Evolutionary conservation across 2,113 vertebrate species (phyloP).

Genomic region (Chamaea fasciata): DNA sequence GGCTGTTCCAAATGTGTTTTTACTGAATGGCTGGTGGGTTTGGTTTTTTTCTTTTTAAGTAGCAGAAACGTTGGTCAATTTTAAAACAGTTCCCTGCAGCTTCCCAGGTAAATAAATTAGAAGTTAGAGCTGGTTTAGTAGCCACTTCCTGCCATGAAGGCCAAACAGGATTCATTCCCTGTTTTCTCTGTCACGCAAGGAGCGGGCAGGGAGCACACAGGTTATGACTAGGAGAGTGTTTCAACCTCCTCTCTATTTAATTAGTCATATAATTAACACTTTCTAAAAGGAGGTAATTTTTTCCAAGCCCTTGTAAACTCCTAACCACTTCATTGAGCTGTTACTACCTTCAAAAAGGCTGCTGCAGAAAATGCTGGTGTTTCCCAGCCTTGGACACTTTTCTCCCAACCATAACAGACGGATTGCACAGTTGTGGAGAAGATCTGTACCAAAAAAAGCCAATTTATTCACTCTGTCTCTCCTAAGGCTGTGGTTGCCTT

Average conservation of each 20-base stretch:
- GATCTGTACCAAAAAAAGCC: not conserved
- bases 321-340: conserved; percentile 36
- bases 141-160: conserved; percentile 51
- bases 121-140: conserved; percentile 28
- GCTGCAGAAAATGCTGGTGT: conserved; percentile 7
- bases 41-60: not conserved
- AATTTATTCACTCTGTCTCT: not conserved
- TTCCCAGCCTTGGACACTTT: not conserved
- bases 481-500: not conserved
- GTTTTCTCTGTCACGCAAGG: conserved; percentile 57
- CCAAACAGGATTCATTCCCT: conserved; percentile 42
- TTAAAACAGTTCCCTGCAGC: conserved; percentile 30
- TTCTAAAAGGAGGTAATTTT: conserved; percentile 54
- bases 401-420: not conserved
- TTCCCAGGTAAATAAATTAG: conserved; percentile 57
- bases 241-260: conserved; percentile 55
- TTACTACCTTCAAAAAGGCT: not conserved
- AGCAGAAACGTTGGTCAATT: conserved; percentile 9
- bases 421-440: not conserved
- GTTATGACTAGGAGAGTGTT: conserved; percentile 47
- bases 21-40: conserved; percentile 8
- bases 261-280: conserved; percentile 65
- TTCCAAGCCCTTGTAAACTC: conserved; percentile 36
- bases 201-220: not conserved
- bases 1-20: conserved; percentile 3